Percentiles rank a stretch among this genome's conserved stretches.
These are phyloP conservation scores for Netelia inedita DNA, from an alignment of 2,888 invertebrate genomes.

Conservation along the genomic window DNA sequence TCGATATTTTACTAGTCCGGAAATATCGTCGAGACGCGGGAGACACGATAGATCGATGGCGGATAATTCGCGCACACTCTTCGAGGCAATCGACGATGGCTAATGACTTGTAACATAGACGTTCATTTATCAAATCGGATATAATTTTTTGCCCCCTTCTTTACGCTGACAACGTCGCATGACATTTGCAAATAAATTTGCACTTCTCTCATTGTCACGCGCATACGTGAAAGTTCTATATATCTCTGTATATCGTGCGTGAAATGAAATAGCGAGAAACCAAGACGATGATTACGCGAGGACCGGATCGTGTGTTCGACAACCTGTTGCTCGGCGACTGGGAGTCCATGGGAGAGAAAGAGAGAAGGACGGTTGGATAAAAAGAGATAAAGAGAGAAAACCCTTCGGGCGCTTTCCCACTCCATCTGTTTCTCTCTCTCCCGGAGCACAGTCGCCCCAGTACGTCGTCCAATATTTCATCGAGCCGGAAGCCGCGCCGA, in stretches of 20 bases:
- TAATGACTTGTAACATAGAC: slow-evolving; percentile 36
- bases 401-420: slow-evolving; percentile 30
- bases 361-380: slow-evolving; percentile 28
- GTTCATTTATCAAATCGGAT: slow-evolving; percentile 45
- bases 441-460: not conserved
- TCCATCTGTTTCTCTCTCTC: not conserved
- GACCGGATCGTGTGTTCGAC: slow-evolving; percentile 66
- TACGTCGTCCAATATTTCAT: slow-evolving; percentile 66
- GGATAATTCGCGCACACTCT: slow-evolving; percentile 49
- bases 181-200: slow-evolving; percentile 26
- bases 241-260: slow-evolving; percentile 46
- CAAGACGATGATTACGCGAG: slow-evolving; percentile 41
- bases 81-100: slow-evolving; percentile 37
- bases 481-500: slow-evolving; percentile 63
- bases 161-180: slow-evolving; percentile 30
- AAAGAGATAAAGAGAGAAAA: not conserved
- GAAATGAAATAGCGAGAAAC: slow-evolving; percentile 13
- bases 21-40: slow-evolving; percentile 15
- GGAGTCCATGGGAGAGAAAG: slow-evolving; percentile 25
- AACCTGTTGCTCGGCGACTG: slow-evolving; percentile 65
- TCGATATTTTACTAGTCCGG: slow-evolving; percentile 58
- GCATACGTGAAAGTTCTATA: not conserved
- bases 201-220: slow-evolving; percentile 58
- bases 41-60: slow-evolving; percentile 4
- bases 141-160: slow-evolving; percentile 6